Percentiles rank a stretch among this genome's conserved stretches.
These are phyloP conservation scores for Lymantria dispar DNA, from an alignment of 2,888 invertebrate species.

Conservation along the genomic window DNA sequence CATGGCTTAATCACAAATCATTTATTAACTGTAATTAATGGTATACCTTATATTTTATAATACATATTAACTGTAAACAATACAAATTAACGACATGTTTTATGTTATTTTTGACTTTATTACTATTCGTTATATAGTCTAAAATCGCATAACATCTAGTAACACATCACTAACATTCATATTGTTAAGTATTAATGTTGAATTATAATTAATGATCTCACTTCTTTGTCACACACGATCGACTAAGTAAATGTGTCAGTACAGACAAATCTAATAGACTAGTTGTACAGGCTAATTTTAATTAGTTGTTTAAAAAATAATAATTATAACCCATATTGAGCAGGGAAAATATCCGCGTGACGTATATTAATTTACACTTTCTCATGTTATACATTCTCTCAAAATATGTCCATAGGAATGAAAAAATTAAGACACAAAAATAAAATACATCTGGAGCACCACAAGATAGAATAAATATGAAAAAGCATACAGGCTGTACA, in stretches of 20 bases:
- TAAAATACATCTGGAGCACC: no score
- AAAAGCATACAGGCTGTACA: no score
- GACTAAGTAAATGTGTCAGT: constrained; percentile 58
- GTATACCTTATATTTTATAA: constrained; percentile 12
- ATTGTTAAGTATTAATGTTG: constrained; percentile 78
- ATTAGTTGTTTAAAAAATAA: no score
- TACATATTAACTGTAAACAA: constrained; percentile 28
- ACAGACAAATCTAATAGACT: constrained; percentile 1
- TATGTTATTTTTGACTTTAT: constrained; percentile 35
- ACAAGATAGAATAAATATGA: no score
- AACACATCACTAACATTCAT: constrained; percentile 58
- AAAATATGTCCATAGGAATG: no score
- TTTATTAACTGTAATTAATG: constrained; percentile 12
- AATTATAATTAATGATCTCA: constrained; percentile 76
- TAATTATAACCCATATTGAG: no score
- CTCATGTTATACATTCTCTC: no score
- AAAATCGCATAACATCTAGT: constrained; percentile 32
- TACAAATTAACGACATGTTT: constrained; percentile 11
- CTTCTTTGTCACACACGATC: constrained; percentile 74
- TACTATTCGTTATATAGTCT: constrained; percentile 18
- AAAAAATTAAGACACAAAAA: no score
- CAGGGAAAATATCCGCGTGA: no score
- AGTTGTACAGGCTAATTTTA: no score
- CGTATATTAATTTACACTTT: no score
- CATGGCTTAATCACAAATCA: constrained; percentile 22